A percentile compares a stretch with the other conserved stretches of the same genome.
These are phyloP conservation scores for Cotesia glomerata DNA, from an alignment of 1,140 invertebrate species.

Conservation along the genomic window DNA sequence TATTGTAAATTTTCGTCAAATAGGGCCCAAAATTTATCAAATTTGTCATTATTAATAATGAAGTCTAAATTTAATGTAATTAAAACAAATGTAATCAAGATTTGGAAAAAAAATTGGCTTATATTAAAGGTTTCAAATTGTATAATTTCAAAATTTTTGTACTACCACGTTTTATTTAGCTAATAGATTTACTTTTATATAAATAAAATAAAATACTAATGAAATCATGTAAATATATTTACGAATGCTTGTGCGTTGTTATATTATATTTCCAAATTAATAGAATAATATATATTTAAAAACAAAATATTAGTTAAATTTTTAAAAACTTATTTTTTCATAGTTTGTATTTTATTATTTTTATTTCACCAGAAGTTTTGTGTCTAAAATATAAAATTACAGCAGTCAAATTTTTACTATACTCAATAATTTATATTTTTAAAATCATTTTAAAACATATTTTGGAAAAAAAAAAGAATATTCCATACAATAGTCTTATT, in stretches of 20 bases:
- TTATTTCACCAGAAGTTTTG: background rate
- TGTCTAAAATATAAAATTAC: background rate
- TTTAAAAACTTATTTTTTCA: background rate
- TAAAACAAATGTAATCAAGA: constrained; percentile 1
- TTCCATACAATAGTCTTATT: constrained; percentile 21
- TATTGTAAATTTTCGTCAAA: constrained; percentile 19
- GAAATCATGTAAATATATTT: constrained; percentile 47
- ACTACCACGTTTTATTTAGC: constrained; percentile 51
- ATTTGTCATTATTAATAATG: background rate
- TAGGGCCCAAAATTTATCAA: background rate
- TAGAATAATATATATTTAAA: too few species aligned
- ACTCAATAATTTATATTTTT: background rate
- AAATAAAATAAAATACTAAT: constrained; percentile 34
- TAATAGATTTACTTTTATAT: constrained; percentile 56
- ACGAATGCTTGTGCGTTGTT: constrained; percentile 46
- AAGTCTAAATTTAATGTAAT: background rate
- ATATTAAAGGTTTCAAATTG: constrained; percentile 27
- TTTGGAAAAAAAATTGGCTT: background rate
- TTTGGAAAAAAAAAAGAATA: background rate
- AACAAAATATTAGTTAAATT: too few species aligned
- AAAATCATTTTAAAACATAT: background rate
- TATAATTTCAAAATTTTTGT: constrained; percentile 46
- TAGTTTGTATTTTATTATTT: background rate
- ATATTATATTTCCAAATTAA: constrained; percentile 20
- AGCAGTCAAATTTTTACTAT: background rate